Base-by-base conservation (phyloP, 2,797 vertebrate genomes). In the Hyperoplus lanceolatus region DNA sequence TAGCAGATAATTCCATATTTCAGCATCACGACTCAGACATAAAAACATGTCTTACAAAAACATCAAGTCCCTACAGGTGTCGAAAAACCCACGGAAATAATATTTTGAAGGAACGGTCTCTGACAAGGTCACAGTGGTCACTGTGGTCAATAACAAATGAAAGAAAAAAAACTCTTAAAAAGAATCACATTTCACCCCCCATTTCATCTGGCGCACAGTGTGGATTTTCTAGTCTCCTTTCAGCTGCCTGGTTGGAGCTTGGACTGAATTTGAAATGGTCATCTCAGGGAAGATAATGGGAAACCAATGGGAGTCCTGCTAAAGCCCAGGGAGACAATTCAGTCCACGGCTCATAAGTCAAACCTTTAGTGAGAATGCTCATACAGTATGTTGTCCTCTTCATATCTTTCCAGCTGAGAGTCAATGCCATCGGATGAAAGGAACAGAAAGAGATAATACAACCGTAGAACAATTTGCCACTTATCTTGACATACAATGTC, bases 261-360 rank as follows among this genome's bases (percentile, higher is more conserved):
- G 9, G 88, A 58, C 75, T 60, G 81, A 62, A 81, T 88, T 87
- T 85, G 76, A 77, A 87, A 89, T 84, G 79, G 71, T 89, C 84
- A 82, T 77, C 83, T 85, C 62, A 9, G 69, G 45, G 62, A 83
- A 86, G 80, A 92, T 90, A 89, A 87, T 92, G 73, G 66, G 60
- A 84, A 84, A 88, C 87, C 83, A 86, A 70, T 50, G 65, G 89
- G 92, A 92, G 84, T 80, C 76, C 88, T 79, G 73, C 49, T 0
- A 55, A 80, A 81, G 75, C 79, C 18, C 29, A 29, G 8, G 67
- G 72, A 90, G 80, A 92, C 85, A 78, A 72, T 60, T 45, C 21
- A 42, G 82, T 61, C 79, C 72, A 78, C 2, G 53, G 59, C 70
- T 81, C 80, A 57, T 81, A 87, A 79, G 70, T 84, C 89, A 86